Base-by-base conservation (phyloP, 1,140 invertebrate genomes). In the Chelonus insularis region DNA sequence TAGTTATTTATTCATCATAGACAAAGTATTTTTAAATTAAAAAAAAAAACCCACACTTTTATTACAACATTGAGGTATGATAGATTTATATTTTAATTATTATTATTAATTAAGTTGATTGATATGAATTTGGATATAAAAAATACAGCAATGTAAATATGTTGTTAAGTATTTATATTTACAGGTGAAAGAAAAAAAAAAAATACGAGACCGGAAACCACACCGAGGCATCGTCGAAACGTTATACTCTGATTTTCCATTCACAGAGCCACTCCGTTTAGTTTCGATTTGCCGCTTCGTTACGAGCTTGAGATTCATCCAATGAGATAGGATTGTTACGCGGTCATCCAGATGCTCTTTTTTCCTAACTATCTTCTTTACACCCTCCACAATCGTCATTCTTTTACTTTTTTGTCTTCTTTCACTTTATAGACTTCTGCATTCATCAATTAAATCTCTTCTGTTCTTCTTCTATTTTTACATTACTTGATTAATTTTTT, bases 231-330 rank as follows among this genome's bases (percentile, higher is more conserved):
- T 60, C 51, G 52, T 57, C 62, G 62, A 60, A 64, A 64, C 62
- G 51, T 64, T 60, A 64, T 63, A 56, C 59, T 60, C 43, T 57
- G 57, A 64, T 64, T 39, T 64, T 32, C 57, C 57, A 56, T 60
- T 64, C 52, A 64, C 51, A 32, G 29, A 41, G 34, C 62, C 62
- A 57, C 62, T 45, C 62, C 62, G 62, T 64, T 64, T 64, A 64
- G 62, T 64, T 64, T 60, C 62, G 62, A 64, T 64, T 64, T 64
- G 57, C 62, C 62, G 62, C 62, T 64, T 64, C 62, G 62, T 64
- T 64, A 64, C 57, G 57, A 64, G 41, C 51, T 39, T 18, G 51
- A 64, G 62, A 64, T 64, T 60, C 60, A 64, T 57, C 59, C 57
- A 51, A 36, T 14, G 23, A 60, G 62, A 64, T 64, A 64, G 57